Evolutionary conservation across 1,140 invertebrate genomes (phyloP).

Genomic region (Bilobella aurantiaca): DNA sequence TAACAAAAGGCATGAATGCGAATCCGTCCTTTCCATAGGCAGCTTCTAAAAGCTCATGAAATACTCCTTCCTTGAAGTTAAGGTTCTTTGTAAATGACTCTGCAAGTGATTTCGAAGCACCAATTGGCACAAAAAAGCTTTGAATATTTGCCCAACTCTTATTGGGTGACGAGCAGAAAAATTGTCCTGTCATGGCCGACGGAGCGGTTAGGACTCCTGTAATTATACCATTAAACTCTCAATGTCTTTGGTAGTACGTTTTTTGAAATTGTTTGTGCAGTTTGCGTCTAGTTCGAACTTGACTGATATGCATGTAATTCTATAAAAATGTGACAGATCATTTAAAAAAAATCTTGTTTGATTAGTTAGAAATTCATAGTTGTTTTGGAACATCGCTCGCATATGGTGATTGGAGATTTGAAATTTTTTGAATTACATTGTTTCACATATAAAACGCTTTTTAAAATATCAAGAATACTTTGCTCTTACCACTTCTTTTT

Average conservation of each 20-base stretch:
- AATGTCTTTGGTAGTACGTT: too few relatives aligned
- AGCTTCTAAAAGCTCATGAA: not conserved
- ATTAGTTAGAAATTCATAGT: too few relatives aligned
- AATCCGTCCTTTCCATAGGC: constrained; percentile 10
- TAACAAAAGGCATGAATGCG: constrained; percentile 4
- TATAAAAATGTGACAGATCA: too few relatives aligned
- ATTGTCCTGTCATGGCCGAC: constrained; percentile 13
- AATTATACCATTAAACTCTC: too few relatives aligned
- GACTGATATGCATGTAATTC: too few relatives aligned
- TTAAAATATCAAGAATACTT: not conserved
- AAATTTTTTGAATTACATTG: too few relatives aligned
- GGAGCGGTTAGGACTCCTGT: constrained; percentile 8
- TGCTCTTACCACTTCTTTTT: not conserved
- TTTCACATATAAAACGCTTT: too few relatives aligned
- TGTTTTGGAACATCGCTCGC: too few relatives aligned
- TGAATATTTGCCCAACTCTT: constrained; percentile 27
- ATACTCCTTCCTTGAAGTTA: not conserved
- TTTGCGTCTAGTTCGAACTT: too few relatives aligned
- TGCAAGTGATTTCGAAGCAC: not conserved
- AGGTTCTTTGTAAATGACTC: not conserved
- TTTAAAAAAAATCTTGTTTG: too few relatives aligned
- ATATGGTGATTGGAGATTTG: too few relatives aligned
- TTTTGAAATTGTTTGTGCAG: too few relatives aligned
- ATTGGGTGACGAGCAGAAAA: constrained; percentile 13
- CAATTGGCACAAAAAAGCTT: constrained; percentile 9